Conservation (phyloP, 2,888 invertebrate genomes). For the Hofmannophila pseudospretella region DNA sequence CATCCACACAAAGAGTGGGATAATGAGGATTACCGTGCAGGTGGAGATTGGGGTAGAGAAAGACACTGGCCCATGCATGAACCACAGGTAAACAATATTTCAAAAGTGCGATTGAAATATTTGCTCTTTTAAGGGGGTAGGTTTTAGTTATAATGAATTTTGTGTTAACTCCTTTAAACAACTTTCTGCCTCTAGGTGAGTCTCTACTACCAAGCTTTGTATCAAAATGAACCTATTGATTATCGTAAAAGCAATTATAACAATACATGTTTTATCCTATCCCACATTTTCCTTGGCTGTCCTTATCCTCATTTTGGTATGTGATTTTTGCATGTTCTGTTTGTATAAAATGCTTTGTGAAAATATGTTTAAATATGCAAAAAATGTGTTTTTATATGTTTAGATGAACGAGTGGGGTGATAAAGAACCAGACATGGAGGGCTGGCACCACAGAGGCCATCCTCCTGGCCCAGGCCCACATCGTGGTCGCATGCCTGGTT, state of each 20-base stretch:
- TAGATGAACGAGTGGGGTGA: constrained; percentile 75
- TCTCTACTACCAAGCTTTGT: constrained; percentile 50
- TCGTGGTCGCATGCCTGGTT: constrained; percentile 71
- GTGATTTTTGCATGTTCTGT: constrained; percentile 25
- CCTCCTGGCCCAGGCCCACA: constrained; percentile 63
- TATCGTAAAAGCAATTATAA: constrained; percentile 54
- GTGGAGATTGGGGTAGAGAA: constrained; percentile 70
- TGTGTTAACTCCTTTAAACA: constrained; percentile 10
- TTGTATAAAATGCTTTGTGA: background rate
- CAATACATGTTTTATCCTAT: constrained; percentile 62
- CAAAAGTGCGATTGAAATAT: too few species aligned
- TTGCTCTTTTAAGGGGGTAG: too few species aligned
- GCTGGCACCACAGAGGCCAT: constrained; percentile 70
- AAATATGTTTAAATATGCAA: background rate
- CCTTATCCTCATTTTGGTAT: constrained; percentile 70
- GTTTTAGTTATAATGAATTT: too few species aligned
- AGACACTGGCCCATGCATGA: constrained; percentile 71
- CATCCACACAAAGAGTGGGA: constrained; percentile 74
- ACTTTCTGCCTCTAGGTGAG: constrained; percentile 50
- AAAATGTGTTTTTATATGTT: constrained; percentile 16
- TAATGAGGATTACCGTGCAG: constrained; percentile 73
- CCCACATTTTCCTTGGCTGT: constrained; percentile 73
- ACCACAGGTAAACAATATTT: constrained; percentile 68
- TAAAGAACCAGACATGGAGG: constrained; percentile 66
- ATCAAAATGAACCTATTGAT: constrained; percentile 64